These are phyloP conservation scores for Antheraea yamamai DNA, from an alignment of 2,888 invertebrate species.

Conservation along the genomic window DNA sequence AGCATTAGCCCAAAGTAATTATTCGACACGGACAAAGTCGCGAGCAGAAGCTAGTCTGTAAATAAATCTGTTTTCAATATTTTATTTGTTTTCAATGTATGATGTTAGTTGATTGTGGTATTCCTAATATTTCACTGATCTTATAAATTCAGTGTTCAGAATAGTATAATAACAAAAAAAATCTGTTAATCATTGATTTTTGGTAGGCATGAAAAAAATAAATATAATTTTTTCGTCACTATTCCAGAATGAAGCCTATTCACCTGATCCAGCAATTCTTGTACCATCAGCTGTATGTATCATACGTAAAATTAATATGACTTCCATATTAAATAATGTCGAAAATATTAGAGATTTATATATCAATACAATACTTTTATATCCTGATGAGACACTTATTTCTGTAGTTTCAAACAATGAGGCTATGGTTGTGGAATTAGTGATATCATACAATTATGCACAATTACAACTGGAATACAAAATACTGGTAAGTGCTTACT, in stretches of 20 bases:
- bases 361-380: conserved; percentile 53
- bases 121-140: no score
- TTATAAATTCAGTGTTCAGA: not conserved
- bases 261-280: conserved; percentile 38
- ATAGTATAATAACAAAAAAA: no score
- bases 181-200: no score
- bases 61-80: no score
- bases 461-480: conserved; percentile 35
- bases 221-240: not conserved
- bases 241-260: conserved; percentile 36
- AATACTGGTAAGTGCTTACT: conserved; percentile 42
- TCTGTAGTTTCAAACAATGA: conserved; percentile 37
- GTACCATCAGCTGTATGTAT: conserved; percentile 51
- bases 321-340: conserved; percentile 38
- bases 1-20: no score
- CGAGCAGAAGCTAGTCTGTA: no score
- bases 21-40: no score
- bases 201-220: not conserved
- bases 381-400: conserved; percentile 49
- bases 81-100: no score
- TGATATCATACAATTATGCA: conserved; percentile 43
- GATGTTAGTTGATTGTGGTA: no score
- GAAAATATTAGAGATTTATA: conserved; percentile 46
- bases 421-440: conserved; percentile 45
- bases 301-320: conserved; percentile 48